Conservation (phyloP, 2,797 vertebrate genomes). For the Acrossocheilus wenchowensis region DNA sequence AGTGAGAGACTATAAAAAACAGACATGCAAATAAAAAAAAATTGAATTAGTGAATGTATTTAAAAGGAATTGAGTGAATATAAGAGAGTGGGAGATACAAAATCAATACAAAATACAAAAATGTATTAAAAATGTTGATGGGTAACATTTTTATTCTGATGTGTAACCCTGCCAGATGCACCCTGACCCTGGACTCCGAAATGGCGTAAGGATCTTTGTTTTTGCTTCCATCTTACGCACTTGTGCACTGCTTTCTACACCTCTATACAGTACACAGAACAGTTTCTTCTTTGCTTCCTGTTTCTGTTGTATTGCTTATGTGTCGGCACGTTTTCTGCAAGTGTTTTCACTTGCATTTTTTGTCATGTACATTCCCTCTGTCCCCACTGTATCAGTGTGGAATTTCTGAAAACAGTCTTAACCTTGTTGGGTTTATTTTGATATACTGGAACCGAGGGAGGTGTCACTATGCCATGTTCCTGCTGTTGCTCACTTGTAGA, state of each 20-base stretch:
- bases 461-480: constrained; percentile 47
- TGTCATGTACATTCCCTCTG: background rate
- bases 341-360: background rate
- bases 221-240: constrained; percentile 30
- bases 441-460: constrained; percentile 42
- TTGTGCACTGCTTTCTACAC: constrained; percentile 2
- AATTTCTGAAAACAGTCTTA: background rate
- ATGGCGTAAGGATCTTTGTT: constrained; percentile 84
- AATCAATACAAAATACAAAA: constrained; percentile 68
- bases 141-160: constrained; percentile 82
- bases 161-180: constrained; percentile 84
- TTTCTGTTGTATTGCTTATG: constrained; percentile 1
- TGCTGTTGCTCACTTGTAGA: constrained; percentile 43
- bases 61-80: no score
- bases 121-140: constrained; percentile 73
- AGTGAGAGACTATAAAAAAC: background rate
- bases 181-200: constrained; percentile 81
- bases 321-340: constrained; percentile 15
- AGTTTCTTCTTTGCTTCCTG: constrained; percentile 23
- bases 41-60: background rate
- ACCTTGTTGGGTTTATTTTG: background rate
- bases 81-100: constrained; percentile 46
- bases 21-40: background rate
- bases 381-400: constrained; percentile 3
- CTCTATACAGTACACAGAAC: background rate